Evolutionary conservation across 2,113 vertebrate genomes (phyloP), one percentile per base, ranked within the genome.

Genomic region (Chionodraco myersi): DNA sequence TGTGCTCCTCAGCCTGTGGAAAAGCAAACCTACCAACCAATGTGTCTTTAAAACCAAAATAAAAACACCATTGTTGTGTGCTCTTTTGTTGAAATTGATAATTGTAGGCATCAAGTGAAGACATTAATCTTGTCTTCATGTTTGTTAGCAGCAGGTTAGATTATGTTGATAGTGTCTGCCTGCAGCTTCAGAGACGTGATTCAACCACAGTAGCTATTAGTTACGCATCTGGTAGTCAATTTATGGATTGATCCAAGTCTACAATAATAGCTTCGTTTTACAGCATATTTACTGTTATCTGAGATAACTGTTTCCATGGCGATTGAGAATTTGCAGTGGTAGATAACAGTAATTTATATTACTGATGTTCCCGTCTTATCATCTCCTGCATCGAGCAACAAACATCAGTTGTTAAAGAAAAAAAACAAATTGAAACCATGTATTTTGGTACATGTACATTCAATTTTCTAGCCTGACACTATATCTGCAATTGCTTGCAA

Each of bases 291-390:
- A 74, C 70, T 69, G 60, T 82, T 80, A 65, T 79, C 75, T 79
- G 0, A 85, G 67, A 49, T 53, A 59, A 79, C 82, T 57, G 78
- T 91, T 85, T 86, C 89, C 80, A 93, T 88, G 84, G 90, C 21
- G 57, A 88, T 73, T 69, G 51, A 75, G 60, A 78, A 82, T 72
- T 83, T 68, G 57, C 68, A 78, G 58, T 84, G 21, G 0, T 65
- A 71, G 74, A 85, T 79, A 63, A 67, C 44, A 72, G 68, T 74
- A 75, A 74, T 64, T 75, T 72, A 63, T 67, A 61, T 63, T 88
- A 81, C 44, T 63, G 34, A 63, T 36, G 49, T 54, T 70, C 6
- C 63, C 30, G 53, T 77, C 16, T 66, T 34, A 34, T 64, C 23
- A 15, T 67, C 57, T 77, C 64, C 58, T 78, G 21, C 14, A 16